Base-by-base conservation (phyloP, 1,140 invertebrate genomes). In the Globodera rostochiensis region DNA sequence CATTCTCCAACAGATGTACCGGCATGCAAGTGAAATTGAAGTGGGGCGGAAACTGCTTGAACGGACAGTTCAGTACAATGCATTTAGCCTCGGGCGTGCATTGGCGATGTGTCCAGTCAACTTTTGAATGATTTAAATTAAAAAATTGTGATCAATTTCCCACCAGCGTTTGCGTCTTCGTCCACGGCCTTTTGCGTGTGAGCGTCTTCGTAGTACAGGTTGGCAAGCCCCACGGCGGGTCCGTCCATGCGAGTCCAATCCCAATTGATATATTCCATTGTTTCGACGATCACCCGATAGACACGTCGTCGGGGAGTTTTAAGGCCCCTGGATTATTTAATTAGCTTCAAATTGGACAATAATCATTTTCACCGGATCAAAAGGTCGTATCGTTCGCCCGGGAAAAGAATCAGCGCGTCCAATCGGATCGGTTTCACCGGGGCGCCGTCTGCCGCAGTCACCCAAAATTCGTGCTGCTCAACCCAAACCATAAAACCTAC, bases 341-440 rank as follows among this genome's bases (percentile, higher is more conserved):
- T 36, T 36, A 36, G 1, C 36, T 36, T 36, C 36, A 36, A 36
- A 36, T 36, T 36, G 36, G 36, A 3, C 36, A 69, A 1, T 69
- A 21, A 21, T 69, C 67, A 21, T 36, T 3, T 45, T 8, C n/a
- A 71, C 69, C 69, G 71, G 60, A 88, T 84, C 0, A 88, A 36
- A 45, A 88, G 77, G 74, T 88, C 87, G 74, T 88, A 88, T 19
- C 87, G 82, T 80, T 88, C 87, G 45, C 87, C 87, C n/a, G 87
- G 83, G 80, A 90, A 88, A 6, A 89, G 69, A 19, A 87, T 82
- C 6, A 89, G 64, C 25, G 83, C 78, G 53, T 88, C 86, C 4
- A 88, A 80, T 85, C 86, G 45, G n/a, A 78, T 73, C 11, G 87
- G 86, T 15, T 83, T 77, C 15, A 88, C 86, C 46, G 84, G 81